Percentiles rank a stretch among this genome's conserved stretches.
These are phyloP conservation scores for Chrysocyon brachyurus DNA, from an alignment of 2,797 vertebrate species.

Conservation along the genomic window DNA sequence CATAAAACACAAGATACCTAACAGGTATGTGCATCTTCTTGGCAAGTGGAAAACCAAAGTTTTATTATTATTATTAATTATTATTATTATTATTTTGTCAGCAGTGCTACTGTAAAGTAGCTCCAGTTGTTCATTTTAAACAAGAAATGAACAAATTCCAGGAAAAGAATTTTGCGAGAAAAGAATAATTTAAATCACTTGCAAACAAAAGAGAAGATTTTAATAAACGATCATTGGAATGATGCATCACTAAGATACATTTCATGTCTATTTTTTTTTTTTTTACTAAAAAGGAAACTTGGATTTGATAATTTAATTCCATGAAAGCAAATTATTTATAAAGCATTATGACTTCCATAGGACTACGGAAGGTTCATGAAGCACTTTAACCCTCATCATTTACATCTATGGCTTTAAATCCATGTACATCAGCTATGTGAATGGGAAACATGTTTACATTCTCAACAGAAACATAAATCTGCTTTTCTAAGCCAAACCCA, in stretches of 20 bases:
- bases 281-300: background rate
- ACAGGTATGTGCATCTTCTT: background rate
- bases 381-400: conserved; percentile 17
- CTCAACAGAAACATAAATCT: background rate
- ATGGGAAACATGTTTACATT: background rate
- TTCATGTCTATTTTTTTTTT: background rate
- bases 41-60: background rate
- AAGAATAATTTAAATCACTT: conserved; percentile 45
- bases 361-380: background rate
- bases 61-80: background rate
- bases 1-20: conserved; percentile 34
- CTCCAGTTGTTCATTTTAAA: background rate
- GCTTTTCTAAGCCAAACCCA: background rate
- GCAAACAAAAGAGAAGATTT: conserved; percentile 51
- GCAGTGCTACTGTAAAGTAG: background rate
- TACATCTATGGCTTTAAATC: background rate
- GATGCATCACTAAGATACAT: background rate
- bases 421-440: background rate
- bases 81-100: background rate
- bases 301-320: background rate
- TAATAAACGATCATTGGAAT: conserved; percentile 28
- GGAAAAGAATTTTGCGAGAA: conserved; percentile 39
- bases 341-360: conserved; percentile 32
- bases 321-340: background rate
- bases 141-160: background rate